These are phyloP conservation scores for Sphaerodactylus townsendi DNA, from an alignment of 2,113 vertebrate species.

Conservation along the genomic window DNA sequence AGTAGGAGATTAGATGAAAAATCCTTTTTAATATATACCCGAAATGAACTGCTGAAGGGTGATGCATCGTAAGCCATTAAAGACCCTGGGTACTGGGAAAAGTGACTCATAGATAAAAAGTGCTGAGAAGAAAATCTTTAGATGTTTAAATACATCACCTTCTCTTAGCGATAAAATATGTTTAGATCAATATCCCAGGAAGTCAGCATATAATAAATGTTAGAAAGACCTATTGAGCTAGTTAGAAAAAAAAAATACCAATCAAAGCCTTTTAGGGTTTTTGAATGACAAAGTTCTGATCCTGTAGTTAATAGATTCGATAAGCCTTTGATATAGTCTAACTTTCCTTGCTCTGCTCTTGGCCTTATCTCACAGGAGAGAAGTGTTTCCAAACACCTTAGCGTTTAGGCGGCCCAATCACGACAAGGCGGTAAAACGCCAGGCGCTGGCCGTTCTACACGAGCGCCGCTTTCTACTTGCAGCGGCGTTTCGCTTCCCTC, in stretches of 20 bases:
- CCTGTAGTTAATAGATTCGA: slow-evolving; percentile 1
- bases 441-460: too few species aligned
- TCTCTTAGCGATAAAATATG: slow-evolving; percentile 57
- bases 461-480: too few species aligned
- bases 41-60: slow-evolving; percentile 34
- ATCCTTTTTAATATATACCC: slow-evolving; percentile 12
- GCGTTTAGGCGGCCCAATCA: too few species aligned
- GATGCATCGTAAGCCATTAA: neutral
- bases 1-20: slow-evolving; percentile 1
- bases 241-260: slow-evolving; percentile 38
- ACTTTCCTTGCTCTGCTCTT: slow-evolving; percentile 15
- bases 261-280: slow-evolving; percentile 51
- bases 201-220: slow-evolving; percentile 49
- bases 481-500: too few species aligned
- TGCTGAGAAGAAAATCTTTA: slow-evolving; percentile 52
- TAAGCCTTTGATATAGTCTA: neutral
- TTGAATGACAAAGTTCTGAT: slow-evolving; percentile 38
- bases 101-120: slow-evolving; percentile 49
- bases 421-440: too few species aligned
- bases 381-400: neutral
- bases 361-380: neutral
- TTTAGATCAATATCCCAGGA: slow-evolving; percentile 57
- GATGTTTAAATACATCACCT: slow-evolving; percentile 53
- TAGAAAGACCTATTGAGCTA: slow-evolving; percentile 45
- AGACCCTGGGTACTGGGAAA: neutral